Conservation (phyloP, 2,113 vertebrate species). For the Poeciliopsis turrubarensis region DNA sequence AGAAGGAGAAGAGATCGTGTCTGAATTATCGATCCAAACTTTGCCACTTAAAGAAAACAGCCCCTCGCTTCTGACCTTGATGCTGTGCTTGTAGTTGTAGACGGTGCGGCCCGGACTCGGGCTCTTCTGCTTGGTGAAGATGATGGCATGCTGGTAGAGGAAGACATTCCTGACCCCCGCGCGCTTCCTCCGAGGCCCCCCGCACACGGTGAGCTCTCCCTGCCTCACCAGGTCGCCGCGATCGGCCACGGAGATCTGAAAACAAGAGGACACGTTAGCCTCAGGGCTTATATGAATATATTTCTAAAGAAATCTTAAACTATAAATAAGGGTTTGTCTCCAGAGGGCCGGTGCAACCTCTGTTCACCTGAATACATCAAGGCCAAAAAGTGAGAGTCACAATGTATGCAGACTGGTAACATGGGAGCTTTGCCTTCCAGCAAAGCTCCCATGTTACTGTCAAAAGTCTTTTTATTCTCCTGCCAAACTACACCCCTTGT, state of each 20-base stretch:
- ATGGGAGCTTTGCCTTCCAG: too few species aligned
- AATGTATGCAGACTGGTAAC: too few species aligned
- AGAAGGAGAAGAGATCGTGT: background rate
- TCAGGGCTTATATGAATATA: background rate
- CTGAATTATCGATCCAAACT: background rate
- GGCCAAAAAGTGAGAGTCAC: too few species aligned
- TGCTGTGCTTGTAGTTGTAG: conserved; percentile 85
- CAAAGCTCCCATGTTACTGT: background rate
- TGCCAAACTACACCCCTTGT: conserved; percentile 1
- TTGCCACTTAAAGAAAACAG: background rate
- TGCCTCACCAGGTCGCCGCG: conserved; percentile 88
- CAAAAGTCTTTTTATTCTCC: background rate
- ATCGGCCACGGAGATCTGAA: conserved; percentile 76
- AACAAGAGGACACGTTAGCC: background rate
- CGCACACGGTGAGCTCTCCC: conserved; percentile 84
- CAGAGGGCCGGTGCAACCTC: too few species aligned
- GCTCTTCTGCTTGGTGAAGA: conserved; percentile 90
- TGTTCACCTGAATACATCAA: too few species aligned
- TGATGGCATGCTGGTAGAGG: conserved; percentile 87
- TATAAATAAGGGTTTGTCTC: background rate
- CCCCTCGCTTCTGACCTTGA: conserved; percentile 74
- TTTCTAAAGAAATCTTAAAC: conserved; percentile 9
- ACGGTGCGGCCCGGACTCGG: conserved; percentile 71
- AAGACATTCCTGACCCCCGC: conserved; percentile 83
- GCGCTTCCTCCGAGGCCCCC: conserved; percentile 83